Conservation (phyloP, 2,113 vertebrate genomes). For the Petrocephalus microphthalmus region DNA sequence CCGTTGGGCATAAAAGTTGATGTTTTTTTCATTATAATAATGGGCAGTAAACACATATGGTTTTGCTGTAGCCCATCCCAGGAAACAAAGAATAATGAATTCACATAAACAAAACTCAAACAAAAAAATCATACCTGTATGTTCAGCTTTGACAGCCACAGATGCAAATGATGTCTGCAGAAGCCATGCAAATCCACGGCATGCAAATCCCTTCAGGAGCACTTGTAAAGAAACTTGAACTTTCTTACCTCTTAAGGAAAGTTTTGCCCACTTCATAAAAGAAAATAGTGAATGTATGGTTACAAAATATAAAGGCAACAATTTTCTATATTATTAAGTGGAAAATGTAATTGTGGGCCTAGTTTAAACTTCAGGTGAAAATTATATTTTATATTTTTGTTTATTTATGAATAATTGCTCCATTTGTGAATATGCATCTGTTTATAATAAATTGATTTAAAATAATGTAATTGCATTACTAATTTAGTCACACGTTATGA, state of each 20-base stretch:
- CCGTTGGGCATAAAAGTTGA: neutral
- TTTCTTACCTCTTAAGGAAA: neutral
- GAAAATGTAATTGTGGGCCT: neutral
- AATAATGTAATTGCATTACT: neutral
- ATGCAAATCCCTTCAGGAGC: constrained; percentile 20
- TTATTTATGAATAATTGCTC: neutral
- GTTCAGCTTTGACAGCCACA: constrained; percentile 2
- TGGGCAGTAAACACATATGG: neutral
- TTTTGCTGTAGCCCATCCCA: neutral
- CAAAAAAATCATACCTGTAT: constrained; percentile 8
- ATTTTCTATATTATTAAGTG: neutral
- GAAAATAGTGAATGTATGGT: neutral
- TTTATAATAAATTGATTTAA: neutral
- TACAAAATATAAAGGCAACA: neutral
- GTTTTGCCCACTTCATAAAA: neutral
- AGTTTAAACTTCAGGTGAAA: neutral
- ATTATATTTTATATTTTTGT: neutral
- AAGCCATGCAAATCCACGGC: constrained; percentile 23
- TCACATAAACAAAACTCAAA: neutral
- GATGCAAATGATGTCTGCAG: constrained; percentile 25
- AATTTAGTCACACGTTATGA: neutral
- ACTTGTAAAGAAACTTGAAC: neutral
- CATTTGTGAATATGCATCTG: neutral
- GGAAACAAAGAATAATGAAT: neutral
- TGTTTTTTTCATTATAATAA: neutral